A percentile compares a stretch with the other conserved stretches of the same genome.
phyloP scores from a whole-genome alignment of 2,113 vertebrate species.

The Rissa tridactyla region DNA sequence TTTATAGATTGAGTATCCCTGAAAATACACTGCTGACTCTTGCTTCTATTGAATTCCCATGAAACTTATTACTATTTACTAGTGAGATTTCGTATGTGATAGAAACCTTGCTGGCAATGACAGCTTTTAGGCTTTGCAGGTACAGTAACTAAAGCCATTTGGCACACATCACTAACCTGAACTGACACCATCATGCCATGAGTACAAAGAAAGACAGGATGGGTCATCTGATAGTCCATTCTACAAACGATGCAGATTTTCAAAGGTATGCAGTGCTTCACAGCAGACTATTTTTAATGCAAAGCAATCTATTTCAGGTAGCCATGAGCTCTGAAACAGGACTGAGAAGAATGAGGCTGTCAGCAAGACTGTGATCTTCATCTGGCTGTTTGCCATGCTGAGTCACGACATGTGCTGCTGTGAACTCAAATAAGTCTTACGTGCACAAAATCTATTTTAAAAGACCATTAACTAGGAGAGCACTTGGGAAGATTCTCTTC shows the following conservation, averaged over 20 bases:
- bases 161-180: not conserved
- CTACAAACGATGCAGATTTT: not conserved
- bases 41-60: not conserved
- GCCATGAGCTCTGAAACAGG: conserved; percentile 7
- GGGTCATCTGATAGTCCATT: not conserved
- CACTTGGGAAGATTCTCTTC: not conserved
- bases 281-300: not conserved
- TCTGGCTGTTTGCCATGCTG: not conserved
- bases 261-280: not conserved
- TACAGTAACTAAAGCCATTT: not conserved
- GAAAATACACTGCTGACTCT: not conserved
- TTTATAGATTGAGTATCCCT: not conserved
- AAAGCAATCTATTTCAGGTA: not conserved
- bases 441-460: not conserved
- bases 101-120: not conserved
- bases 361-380: not conserved
- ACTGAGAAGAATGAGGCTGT: conserved; percentile 15
- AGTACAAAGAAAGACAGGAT: not conserved
- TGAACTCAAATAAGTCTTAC: not conserved
- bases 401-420: not conserved
- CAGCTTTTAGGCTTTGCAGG: not conserved
- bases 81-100: not conserved
- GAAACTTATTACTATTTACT: not conserved
- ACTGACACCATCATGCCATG: not conserved
- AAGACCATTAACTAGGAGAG: not conserved